phyloP scores from a whole-genome alignment of 1,140 invertebrate species.

The Trichonephila clavipes region DNA sequence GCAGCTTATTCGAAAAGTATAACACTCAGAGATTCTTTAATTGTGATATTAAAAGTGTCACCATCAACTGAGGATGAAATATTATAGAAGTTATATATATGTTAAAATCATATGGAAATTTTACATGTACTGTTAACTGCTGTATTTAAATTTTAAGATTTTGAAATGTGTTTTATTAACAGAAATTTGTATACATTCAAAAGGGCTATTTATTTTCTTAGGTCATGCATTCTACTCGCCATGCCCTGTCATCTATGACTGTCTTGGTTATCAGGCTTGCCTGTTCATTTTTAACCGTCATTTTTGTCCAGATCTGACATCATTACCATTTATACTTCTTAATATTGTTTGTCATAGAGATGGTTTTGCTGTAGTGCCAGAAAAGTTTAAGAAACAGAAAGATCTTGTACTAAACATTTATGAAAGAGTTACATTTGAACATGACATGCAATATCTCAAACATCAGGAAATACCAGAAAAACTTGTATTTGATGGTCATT shows the following conservation, averaged over 20 bases:
- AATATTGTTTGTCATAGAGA: slow-evolving; percentile 24
- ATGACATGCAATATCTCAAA: background rate
- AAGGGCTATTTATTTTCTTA: background rate
- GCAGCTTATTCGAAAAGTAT: too few species aligned
- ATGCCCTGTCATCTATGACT: slow-evolving; percentile 25
- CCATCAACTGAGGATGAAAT: too few species aligned
- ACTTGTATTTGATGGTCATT: background rate
- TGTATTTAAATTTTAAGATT: too few species aligned
- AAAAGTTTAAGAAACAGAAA: slow-evolving; percentile 50
- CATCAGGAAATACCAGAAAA: slow-evolving; percentile 36
- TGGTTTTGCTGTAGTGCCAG: background rate
- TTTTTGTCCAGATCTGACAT: background rate
- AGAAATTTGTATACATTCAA: background rate
- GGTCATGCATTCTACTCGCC: background rate
- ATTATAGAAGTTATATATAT: background rate
- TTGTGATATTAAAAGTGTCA: too few species aligned
- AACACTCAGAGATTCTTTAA: too few species aligned
- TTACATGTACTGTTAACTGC: too few species aligned
- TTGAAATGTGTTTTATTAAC: too few species aligned
- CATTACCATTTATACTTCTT: background rate
- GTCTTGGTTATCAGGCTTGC: slow-evolving; percentile 61
- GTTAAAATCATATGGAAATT: too few species aligned
- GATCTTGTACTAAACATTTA: slow-evolving; percentile 33
- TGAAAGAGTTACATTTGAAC: background rate
- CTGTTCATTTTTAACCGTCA: background rate